phyloP scores from a whole-genome alignment of 2,888 invertebrate genomes.

The Drosophila atroscutellata region DNA sequence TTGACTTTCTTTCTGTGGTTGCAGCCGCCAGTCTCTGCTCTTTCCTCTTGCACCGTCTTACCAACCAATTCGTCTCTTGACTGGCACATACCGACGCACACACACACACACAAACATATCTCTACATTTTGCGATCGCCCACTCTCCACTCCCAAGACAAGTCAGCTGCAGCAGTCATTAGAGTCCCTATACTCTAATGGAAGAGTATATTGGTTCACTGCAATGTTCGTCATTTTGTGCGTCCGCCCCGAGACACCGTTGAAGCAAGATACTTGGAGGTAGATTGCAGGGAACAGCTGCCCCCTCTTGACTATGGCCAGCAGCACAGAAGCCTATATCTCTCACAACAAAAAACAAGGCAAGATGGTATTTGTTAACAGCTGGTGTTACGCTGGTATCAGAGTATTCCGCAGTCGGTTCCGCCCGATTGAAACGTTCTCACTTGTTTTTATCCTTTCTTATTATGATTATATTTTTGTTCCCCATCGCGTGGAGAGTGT shows the following conservation, averaged over 20 bases:
- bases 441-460: background rate
- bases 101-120: conserved; percentile 19
- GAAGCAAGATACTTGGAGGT: background rate
- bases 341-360: background rate
- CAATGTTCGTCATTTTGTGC: background rate
- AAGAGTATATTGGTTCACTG: background rate
- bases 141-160: conserved; percentile 9
- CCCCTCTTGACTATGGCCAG: background rate
- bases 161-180: conserved; percentile 35
- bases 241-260: background rate
- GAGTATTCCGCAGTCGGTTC: background rate
- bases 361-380: background rate
- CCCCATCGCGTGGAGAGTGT: conserved; percentile 49
- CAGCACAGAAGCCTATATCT: background rate
- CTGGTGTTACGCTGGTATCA: background rate
- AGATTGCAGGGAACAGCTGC: background rate
- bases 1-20: conserved; percentile 44
- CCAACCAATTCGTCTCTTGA: background rate
- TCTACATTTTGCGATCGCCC: conserved; percentile 13
- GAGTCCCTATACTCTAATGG: background rate
- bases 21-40: conserved; percentile 14
- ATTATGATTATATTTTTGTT: conserved; percentile 19
- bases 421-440: background rate
- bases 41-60: background rate
- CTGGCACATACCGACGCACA: background rate